Evolutionary conservation across 2,888 invertebrate genomes (phyloP).

Genomic region (Philereme vetulata): DNA sequence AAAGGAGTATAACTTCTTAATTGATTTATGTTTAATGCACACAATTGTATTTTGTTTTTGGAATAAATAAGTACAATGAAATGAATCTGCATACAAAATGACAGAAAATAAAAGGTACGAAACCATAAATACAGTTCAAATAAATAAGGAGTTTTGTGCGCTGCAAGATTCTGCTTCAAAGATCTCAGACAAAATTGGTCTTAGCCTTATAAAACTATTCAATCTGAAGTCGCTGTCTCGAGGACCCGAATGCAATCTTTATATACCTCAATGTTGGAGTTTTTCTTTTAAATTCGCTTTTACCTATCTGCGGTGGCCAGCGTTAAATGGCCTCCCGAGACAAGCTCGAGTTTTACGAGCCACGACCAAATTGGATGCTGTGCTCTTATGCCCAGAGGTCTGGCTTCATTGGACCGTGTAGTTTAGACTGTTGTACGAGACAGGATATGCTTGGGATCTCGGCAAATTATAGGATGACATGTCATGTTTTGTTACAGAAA

Average conservation of each 20-base stretch:
- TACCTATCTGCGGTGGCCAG: constrained; percentile 42
- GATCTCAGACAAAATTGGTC: constrained; percentile 7
- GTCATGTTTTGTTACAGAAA: constrained; percentile 39
- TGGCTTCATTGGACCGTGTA: constrained; percentile 27
- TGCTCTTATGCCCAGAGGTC: constrained; percentile 34
- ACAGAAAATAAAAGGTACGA: no score
- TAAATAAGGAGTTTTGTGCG: no score
- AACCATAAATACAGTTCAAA: no score
- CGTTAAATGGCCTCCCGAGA: constrained; percentile 40
- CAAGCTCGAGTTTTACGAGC: constrained; percentile 36
- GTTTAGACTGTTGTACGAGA: constrained; percentile 36
- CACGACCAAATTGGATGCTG: constrained; percentile 39
- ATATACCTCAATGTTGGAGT: constrained; percentile 35
- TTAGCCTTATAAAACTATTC: constrained; percentile 9
- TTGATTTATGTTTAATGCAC: no score
- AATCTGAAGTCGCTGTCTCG: constrained; percentile 19
- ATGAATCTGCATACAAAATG: no score
- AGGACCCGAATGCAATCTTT: constrained; percentile 32
- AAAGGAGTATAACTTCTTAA: no score
- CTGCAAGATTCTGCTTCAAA: not conserved
- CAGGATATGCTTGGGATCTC: constrained; percentile 40
- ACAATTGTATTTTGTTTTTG: no score
- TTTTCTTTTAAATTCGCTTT: constrained; percentile 36
- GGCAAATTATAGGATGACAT: constrained; percentile 44
- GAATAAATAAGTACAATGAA: no score